Conservation (phyloP, 2,888 invertebrate genomes). For the Dryococelus australis region DNA sequence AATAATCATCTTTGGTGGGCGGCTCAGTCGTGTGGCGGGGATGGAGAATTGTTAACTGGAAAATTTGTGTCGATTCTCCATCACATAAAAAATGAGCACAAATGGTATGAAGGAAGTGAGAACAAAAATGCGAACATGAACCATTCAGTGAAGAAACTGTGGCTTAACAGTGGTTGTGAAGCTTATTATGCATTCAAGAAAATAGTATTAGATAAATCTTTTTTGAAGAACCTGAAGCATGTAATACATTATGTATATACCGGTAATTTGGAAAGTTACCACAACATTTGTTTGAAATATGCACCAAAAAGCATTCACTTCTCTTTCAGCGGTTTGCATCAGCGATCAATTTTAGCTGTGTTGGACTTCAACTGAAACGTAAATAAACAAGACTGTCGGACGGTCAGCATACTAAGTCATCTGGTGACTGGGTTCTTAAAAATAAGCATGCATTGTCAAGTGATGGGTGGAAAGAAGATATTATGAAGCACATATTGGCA, state of each 20-base stretch:
- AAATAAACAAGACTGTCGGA: not conserved
- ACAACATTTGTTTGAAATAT: conserved; percentile 21
- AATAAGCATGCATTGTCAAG: not conserved
- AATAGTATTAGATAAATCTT: no score
- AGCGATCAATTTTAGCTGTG: conserved; percentile 27
- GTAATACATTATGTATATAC: not conserved
- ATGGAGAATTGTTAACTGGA: not conserved
- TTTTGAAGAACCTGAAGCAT: conserved; percentile 13
- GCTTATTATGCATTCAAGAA: conserved; percentile 13
- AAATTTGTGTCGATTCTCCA: conserved; percentile 19
- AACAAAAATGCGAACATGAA: not conserved
- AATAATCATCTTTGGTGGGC: conserved; percentile 26
- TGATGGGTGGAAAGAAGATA: conserved; percentile 1
- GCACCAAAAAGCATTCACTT: conserved; percentile 31
- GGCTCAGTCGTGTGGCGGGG: conserved; percentile 7
- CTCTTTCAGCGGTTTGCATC: not conserved
- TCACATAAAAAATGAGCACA: conserved; percentile 19
- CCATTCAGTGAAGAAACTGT: conserved; percentile 23
- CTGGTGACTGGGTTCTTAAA: conserved; percentile 2
- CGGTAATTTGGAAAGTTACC: conserved; percentile 23
- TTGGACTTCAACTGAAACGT: conserved; percentile 12
- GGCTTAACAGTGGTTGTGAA: not conserved
- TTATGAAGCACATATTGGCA: not conserved
- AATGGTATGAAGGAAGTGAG: conserved; percentile 20
- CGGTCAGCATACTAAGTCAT: not conserved